Evolutionary conservation across 1,140 invertebrate species (phyloP), one percentile per base, ranked within the genome.

Genomic region (Heliconius hermathena): DNA sequence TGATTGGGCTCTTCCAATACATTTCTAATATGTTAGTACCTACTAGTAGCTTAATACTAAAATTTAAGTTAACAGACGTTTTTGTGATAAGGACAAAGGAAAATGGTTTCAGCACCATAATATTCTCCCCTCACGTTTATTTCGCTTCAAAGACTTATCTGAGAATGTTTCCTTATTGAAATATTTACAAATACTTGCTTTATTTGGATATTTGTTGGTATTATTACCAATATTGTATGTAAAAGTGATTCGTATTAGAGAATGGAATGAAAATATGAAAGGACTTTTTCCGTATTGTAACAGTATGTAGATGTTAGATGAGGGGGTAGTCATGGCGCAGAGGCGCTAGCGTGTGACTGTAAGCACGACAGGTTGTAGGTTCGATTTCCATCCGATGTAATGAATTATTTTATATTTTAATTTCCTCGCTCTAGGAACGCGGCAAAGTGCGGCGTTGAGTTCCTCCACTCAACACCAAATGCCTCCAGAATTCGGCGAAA

Each of bases 111-210:
- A 66, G 2, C 11, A 26, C 5, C 26, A 16, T 66, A 26, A 66
- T 66, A 3, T 66, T 66, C 22, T 29, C 22, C 26, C 60, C 60
- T 66, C 26, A 66, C 60, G 26, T 13, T 66, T 66, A 66, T 29
- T 66, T 29, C 26, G 60, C 22, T 29, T 66, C 60, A 66, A 66
- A 66, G 60, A 22, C 60, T 66, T 66, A 29, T 66, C 26, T 66
- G 9, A 66, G 13, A 26, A 29, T 66, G 60, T 66, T 66, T 66
- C 26, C 60, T 66, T 66, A 66, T 66, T 66, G 26, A 66, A 66
- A 66, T 66, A 66, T 66, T 66, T 66, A 66, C 60, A 29, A 66
- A 66, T 66, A 66, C 60, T 16, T 66, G 60, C 26, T 26, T 29
- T 66, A 66, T 66, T 66, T n/a, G 22, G 3, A 66, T 29, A 29